phyloP scores from a whole-genome alignment of 2,888 invertebrate genomes.

The Chrysodeixis includens region DNA sequence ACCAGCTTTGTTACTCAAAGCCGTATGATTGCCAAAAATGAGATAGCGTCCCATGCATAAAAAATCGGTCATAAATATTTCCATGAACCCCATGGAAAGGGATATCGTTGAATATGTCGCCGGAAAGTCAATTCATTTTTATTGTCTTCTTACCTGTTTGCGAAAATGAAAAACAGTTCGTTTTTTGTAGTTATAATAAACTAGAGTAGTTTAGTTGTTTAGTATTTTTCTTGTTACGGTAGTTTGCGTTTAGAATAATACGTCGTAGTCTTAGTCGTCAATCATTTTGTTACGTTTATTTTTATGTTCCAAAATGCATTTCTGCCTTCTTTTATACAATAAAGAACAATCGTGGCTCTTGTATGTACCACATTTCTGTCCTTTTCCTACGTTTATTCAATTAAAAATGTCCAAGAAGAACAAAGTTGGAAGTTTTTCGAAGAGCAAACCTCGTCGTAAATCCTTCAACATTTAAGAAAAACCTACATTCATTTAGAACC shows the following conservation, averaged over 20 bases:
- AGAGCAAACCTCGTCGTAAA: background rate
- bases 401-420: background rate
- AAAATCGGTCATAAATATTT: conserved; percentile 16
- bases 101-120: conserved; percentile 15
- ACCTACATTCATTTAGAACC: conserved; percentile 55
- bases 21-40: conserved; percentile 11
- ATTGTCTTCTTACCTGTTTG: background rate
- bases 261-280: too few species aligned
- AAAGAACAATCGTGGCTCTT: too few species aligned
- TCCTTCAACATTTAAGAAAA: conserved; percentile 45
- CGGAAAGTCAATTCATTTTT: conserved; percentile 15
- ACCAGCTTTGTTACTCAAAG: background rate
- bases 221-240: too few species aligned
- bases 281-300: too few species aligned
- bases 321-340: too few species aligned
- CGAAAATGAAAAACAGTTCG: background rate
- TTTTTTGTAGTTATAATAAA: background rate
- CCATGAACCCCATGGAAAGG: conserved; percentile 13
- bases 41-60: conserved; percentile 12
- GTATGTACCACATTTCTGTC: conserved; percentile 3
- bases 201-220: background rate
- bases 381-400: background rate
- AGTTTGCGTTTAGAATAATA: too few species aligned
- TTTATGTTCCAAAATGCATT: too few species aligned
- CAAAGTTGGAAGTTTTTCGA: background rate